These are phyloP conservation scores for Hormaphis cornu DNA, from an alignment of 1,140 invertebrate species.

Conservation along the genomic window DNA sequence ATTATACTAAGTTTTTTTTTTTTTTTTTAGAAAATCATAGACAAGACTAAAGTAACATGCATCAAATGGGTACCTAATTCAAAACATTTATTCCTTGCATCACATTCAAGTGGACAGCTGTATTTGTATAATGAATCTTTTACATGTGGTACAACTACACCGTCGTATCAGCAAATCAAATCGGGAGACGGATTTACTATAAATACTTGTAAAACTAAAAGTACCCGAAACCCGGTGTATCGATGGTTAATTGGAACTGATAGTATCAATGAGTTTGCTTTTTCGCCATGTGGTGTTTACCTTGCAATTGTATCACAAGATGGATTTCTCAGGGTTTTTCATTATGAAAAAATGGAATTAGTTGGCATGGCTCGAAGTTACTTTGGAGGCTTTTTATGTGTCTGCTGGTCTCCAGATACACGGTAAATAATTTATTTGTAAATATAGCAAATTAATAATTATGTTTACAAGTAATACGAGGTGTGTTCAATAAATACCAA, in stretches of 20 bases:
- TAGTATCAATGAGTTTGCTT: slow-evolving; percentile 92
- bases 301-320: slow-evolving; percentile 91
- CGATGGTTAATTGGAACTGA: slow-evolving; percentile 77
- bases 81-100: slow-evolving; percentile 83
- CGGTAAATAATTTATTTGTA: neutral
- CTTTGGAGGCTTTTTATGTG: slow-evolving; percentile 91
- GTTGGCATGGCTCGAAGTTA: slow-evolving; percentile 85
- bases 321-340: slow-evolving; percentile 91
- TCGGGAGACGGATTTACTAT: slow-evolving; percentile 88
- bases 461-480: too few relatives aligned
- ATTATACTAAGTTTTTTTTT: slow-evolving; percentile 5
- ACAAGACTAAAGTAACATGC: slow-evolving; percentile 97
- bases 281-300: slow-evolving; percentile 87
- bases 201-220: slow-evolving; percentile 93
- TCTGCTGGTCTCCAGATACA: slow-evolving; percentile 96
- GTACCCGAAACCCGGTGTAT: slow-evolving; percentile 89
- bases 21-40: slow-evolving; percentile 77
- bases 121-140: slow-evolving; percentile 97
- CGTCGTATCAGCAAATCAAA: slow-evolving; percentile 90
- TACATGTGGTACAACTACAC: slow-evolving; percentile 69
- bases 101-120: slow-evolving; percentile 91
- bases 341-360: slow-evolving; percentile 94
- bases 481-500: too few relatives aligned
- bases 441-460: neutral
- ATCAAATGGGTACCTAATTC: slow-evolving; percentile 94